These are phyloP conservation scores for Agonopterix arenella DNA, from an alignment of 2,888 invertebrate species.

Conservation along the genomic window DNA sequence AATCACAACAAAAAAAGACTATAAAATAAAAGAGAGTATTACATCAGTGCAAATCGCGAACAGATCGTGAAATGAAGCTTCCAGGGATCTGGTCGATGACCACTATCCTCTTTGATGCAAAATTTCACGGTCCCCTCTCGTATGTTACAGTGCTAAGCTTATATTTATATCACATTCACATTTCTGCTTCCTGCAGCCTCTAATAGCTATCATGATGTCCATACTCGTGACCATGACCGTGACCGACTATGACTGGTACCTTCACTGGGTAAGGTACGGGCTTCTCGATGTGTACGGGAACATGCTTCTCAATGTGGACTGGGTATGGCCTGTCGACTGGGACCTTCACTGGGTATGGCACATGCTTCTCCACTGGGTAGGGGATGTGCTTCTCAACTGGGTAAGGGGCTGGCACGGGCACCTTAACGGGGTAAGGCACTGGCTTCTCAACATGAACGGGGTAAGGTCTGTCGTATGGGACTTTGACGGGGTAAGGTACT, in stretches of 20 bases:
- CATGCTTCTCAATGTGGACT: slow-evolving; percentile 80
- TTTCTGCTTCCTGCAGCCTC: slow-evolving; percentile 72
- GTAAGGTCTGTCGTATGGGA: slow-evolving; percentile 76
- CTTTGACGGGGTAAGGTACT: slow-evolving; percentile 79
- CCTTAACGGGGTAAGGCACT: slow-evolving; percentile 78
- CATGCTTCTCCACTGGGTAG: slow-evolving; percentile 80
- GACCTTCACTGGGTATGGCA: slow-evolving; percentile 81
- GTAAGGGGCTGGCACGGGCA: slow-evolving; percentile 81
- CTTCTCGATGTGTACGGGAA: slow-evolving; percentile 80
- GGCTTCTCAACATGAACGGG: slow-evolving; percentile 65
- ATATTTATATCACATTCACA: slow-evolving; percentile 74
- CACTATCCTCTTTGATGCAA: slow-evolving; percentile 48
- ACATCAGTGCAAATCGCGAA: slow-evolving; percentile 55
- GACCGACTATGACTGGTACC: slow-evolving; percentile 70
- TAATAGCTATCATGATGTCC: slow-evolving; percentile 74
- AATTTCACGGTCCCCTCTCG: slow-evolving; percentile 47
- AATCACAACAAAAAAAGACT: slow-evolving; percentile 48
- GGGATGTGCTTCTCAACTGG: slow-evolving; percentile 79
- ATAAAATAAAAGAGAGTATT: slow-evolving; percentile 49
- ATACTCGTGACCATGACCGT: slow-evolving; percentile 67
- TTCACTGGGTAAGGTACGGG: slow-evolving; percentile 80
- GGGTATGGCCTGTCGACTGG: slow-evolving; percentile 80
- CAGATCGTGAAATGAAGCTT: slow-evolving; percentile 37
- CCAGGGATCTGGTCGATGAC: slow-evolving; percentile 33
- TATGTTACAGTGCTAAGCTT: slow-evolving; percentile 63